Evolutionary conservation across 2,113 vertebrate species (phyloP), one percentile per base, ranked within the genome.

Genomic region (Petromus typicus): DNA sequence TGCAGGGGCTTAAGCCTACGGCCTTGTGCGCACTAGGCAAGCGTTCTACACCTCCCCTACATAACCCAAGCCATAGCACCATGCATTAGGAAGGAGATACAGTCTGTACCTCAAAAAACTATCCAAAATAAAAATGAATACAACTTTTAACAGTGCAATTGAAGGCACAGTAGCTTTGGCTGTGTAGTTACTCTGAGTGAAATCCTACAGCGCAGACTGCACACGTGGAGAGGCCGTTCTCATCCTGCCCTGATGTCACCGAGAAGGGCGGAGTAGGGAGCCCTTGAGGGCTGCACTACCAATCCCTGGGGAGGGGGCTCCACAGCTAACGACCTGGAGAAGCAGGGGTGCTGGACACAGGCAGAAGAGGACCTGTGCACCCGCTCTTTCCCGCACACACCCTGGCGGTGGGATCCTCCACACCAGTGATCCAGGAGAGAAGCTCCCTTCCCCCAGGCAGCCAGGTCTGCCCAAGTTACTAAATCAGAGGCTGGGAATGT

Each of bases 401-500:
- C n/a, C n/a, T n/a, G n/a, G n/a, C n/a, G n/a, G n/a, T n/a, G n/a
- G n/a, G n/a, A n/a, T n/a, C 34, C 34, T 56, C 67, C 20, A 48
- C 12, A 27, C 56, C 37, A 14, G 0, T 22, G 40, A 88, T 27
- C 85, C 82, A 54, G 25, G 45, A 71, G 78, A 67, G 91, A 16
- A 82, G 89, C 8, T 0, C 79, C 71, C 78, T 40, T 45, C 23
- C 76, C 30, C 3, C 3, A 95, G 90, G 86, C 83, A 93, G 48
- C 48, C 81, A 89, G 63, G 54, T 89, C 73, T 93, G 75, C 63
- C 80, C 86, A 79, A 91, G 93, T 89, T 94, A 89, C 96, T 97
- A 97, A 95, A 94, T 85, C 8, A 3, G 91, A 97, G 63, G 89
- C 95, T 97, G 86, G 82, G 93, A 96, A 97, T 23, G 16, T 92